Evolutionary conservation across 1,140 invertebrate species (phyloP).

Genomic region (Phymorhynchus buccinoides): DNA sequence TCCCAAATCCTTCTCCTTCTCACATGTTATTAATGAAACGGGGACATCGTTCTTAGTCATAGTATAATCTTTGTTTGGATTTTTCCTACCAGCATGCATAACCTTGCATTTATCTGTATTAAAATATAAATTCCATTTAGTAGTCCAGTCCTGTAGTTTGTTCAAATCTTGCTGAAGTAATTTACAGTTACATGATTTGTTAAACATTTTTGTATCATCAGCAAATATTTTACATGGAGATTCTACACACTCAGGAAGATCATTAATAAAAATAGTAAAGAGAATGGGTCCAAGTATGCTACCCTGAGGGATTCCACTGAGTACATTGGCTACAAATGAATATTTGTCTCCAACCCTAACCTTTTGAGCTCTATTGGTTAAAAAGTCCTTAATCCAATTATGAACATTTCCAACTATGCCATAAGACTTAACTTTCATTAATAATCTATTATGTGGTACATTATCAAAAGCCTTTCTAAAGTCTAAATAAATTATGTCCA

Average conservation of each 20-base stretch:
- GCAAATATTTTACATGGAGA: not conserved
- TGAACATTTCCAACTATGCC: too few relatives aligned
- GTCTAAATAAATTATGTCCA: too few relatives aligned
- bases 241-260: not conserved
- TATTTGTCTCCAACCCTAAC: too few relatives aligned
- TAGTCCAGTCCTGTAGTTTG: not conserved
- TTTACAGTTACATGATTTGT: not conserved
- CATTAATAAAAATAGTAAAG: conserved; percentile 4
- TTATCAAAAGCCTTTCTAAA: too few relatives aligned
- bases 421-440: too few relatives aligned
- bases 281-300: not conserved
- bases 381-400: too few relatives aligned
- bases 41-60: too few relatives aligned
- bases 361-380: too few relatives aligned
- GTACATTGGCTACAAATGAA: too few relatives aligned
- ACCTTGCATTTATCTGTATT: not conserved
- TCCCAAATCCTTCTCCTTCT: too few relatives aligned
- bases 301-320: not conserved
- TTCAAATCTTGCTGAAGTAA: not conserved
- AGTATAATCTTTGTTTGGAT: not conserved
- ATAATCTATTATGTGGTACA: too few relatives aligned
- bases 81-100: not conserved
- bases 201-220: not conserved
- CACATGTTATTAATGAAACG: too few relatives aligned
- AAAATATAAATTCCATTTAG: not conserved